phyloP scores from a whole-genome alignment of 2,113 vertebrate species.

The Cottus gobio region DNA sequence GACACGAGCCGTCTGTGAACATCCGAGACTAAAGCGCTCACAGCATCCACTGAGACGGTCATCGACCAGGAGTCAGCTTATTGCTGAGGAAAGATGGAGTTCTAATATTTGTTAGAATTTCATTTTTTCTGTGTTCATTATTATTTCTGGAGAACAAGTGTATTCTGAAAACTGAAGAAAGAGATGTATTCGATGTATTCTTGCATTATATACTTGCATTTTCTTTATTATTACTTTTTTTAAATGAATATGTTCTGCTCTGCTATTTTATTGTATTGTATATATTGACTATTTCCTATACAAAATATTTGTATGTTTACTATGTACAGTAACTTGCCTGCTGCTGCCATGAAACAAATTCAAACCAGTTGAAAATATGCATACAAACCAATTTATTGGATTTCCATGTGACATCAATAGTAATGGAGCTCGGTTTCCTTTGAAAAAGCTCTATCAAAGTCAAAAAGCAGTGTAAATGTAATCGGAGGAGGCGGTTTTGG shows the following conservation, averaged over 20 bases:
- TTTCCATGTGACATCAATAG: background rate
- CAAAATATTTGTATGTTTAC: no score
- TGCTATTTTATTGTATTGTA: no score
- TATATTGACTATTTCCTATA: no score
- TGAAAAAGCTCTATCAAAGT: background rate
- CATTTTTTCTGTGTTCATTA: background rate
- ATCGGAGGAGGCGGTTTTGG: background rate
- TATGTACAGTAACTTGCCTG: no score
- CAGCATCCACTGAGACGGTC: background rate
- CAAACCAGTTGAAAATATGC: background rate
- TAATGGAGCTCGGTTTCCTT: background rate
- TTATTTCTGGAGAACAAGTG: background rate
- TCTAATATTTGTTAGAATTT: background rate
- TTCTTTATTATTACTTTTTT: no score
- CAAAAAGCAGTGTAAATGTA: background rate
- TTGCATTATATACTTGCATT: no score
- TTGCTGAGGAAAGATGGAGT: no score
- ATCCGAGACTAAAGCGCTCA: background rate
- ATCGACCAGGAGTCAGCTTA: background rate
- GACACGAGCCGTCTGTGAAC: background rate
- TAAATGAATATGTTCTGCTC: no score
- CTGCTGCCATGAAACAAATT: background rate
- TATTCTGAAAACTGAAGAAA: conserved; percentile 6
- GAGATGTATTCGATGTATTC: no score
- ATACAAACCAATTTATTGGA: background rate